A percentile compares a stretch with the other conserved stretches of the same genome.
Conservation (phyloP, 1,140 invertebrate species). For the Bacillus rossius region DNA sequence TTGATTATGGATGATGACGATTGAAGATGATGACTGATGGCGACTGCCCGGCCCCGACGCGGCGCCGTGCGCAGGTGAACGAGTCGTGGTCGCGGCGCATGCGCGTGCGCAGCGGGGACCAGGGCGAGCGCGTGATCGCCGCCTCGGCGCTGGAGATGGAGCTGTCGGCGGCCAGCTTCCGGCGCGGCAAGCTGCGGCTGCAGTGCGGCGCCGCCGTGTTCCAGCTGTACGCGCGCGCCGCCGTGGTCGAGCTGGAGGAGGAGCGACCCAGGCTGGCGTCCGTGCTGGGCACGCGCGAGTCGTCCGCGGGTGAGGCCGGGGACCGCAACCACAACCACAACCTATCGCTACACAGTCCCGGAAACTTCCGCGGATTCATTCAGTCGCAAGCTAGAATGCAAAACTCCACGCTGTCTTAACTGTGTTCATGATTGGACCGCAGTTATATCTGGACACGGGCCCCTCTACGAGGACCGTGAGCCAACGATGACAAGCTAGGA, state of each 20-base stretch:
- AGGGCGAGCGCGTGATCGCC: background rate
- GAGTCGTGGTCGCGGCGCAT: constrained; percentile 8
- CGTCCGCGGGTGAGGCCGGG: constrained; percentile 33
- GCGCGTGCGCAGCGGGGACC: constrained; percentile 6
- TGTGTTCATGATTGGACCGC: too few relatives aligned
- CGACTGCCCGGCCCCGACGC: too few relatives aligned
- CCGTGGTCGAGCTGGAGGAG: constrained; percentile 51
- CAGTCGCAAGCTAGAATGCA: too few relatives aligned
- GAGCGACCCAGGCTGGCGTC: constrained; percentile 58
- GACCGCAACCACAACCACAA: too few relatives aligned
- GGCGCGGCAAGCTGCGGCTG: constrained; percentile 52
- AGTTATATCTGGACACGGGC: too few relatives aligned
- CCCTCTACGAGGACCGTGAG: too few relatives aligned
- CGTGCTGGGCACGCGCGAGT: constrained; percentile 57
- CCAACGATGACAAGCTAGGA: too few relatives aligned
- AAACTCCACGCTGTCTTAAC: too few relatives aligned
- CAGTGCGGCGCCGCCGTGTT: constrained; percentile 56
- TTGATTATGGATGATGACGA: too few relatives aligned
- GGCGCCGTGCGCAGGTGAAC: constrained; percentile 11
- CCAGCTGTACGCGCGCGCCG: constrained; percentile 49
- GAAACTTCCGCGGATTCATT: too few relatives aligned
- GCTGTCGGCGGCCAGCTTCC: constrained; percentile 52
- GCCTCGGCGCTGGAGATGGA: constrained; percentile 44
- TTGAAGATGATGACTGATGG: too few relatives aligned
- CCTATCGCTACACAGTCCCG: too few relatives aligned